A percentile compares a stretch with the other conserved stretches of the same genome.
phyloP scores from a whole-genome alignment of 2,888 invertebrate species.

The Leptinotarsa haldemani region DNA sequence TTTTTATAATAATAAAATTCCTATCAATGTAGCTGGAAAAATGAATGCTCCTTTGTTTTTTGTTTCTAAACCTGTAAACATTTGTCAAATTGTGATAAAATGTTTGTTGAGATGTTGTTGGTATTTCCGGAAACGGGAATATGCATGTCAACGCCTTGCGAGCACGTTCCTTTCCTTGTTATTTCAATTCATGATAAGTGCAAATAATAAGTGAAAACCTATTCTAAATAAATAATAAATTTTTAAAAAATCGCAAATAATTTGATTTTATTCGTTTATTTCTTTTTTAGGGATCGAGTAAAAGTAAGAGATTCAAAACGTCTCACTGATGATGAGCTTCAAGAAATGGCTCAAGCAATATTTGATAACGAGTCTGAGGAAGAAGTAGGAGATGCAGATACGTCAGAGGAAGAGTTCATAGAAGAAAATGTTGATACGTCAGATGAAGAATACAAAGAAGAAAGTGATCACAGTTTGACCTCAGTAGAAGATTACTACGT shows the following conservation, averaged over 20 bases:
- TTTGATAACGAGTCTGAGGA: conserved; percentile 16
- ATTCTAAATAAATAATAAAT: background rate
- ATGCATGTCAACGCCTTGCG: no score
- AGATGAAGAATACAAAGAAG: conserved; percentile 41
- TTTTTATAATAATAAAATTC: conserved; percentile 9
- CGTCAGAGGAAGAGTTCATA: conserved; percentile 20
- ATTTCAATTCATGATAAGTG: no score
- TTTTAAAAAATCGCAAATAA: conserved; percentile 5
- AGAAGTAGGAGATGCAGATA: conserved; percentile 18
- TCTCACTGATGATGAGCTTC: conserved; percentile 19
- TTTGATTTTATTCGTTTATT: conserved; percentile 7
- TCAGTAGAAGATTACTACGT: conserved; percentile 35
- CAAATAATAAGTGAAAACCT: no score
- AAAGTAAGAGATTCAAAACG: conserved; percentile 19
- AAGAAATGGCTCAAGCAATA: conserved; percentile 20
- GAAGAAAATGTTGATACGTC: conserved; percentile 32
- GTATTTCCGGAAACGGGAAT: no score
- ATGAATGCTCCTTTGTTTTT: conserved; percentile 1
- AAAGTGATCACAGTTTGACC: conserved; percentile 37
- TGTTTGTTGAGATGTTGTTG: no score
- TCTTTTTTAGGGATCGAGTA: conserved; percentile 11
- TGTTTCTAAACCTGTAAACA: no score
- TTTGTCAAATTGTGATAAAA: no score
- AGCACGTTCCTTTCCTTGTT: no score
- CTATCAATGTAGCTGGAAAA: no score